Conservation (phyloP, 2,113 vertebrate species). For the Halcyon malimbica region DNA sequence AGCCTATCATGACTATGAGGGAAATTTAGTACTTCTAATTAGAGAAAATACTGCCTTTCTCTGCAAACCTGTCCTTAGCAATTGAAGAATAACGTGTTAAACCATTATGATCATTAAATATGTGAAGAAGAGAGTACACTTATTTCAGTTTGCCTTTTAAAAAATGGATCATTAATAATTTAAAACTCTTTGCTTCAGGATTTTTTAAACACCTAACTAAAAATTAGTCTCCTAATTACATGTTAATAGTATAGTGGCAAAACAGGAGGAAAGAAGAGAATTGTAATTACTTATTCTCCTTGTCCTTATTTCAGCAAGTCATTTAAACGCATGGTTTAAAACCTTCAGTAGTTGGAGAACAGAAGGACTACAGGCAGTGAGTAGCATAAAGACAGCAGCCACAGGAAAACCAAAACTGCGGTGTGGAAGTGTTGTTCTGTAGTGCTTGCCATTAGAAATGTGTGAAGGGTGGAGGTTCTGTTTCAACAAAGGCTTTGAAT, state of each 20-base stretch:
- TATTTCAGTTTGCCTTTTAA: slow-evolving; percentile 39
- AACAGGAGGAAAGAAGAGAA: slow-evolving; percentile 17
- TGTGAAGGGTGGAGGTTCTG: not conserved
- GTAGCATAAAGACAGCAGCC: not conserved
- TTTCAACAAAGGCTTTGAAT: not conserved
- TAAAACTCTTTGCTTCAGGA: slow-evolving; percentile 23
- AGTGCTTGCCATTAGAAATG: not conserved
- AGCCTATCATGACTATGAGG: not conserved
- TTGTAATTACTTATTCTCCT: slow-evolving; percentile 13
- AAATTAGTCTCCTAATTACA: slow-evolving; percentile 54
- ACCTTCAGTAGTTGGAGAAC: not conserved
- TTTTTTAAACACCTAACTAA: slow-evolving; percentile 52
- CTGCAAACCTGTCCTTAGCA: slow-evolving; percentile 36
- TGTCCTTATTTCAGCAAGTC: slow-evolving; percentile 26
- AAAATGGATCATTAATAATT: slow-evolving; percentile 45
- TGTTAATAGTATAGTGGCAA: slow-evolving; percentile 47
- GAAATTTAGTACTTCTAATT: slow-evolving; percentile 43
- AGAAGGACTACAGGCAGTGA: not conserved
- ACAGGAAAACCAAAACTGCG: not conserved
- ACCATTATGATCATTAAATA: slow-evolving; percentile 34
- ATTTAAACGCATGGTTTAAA: not conserved
- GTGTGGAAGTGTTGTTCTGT: not conserved
- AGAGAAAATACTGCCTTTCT: slow-evolving; percentile 19
- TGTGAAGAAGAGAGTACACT: slow-evolving; percentile 5
- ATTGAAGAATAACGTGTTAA: slow-evolving; percentile 51